Evolutionary conservation across 2,888 invertebrate species (phyloP), one percentile per base, ranked within the genome.

Genomic region (Dynastes tityus): DNA sequence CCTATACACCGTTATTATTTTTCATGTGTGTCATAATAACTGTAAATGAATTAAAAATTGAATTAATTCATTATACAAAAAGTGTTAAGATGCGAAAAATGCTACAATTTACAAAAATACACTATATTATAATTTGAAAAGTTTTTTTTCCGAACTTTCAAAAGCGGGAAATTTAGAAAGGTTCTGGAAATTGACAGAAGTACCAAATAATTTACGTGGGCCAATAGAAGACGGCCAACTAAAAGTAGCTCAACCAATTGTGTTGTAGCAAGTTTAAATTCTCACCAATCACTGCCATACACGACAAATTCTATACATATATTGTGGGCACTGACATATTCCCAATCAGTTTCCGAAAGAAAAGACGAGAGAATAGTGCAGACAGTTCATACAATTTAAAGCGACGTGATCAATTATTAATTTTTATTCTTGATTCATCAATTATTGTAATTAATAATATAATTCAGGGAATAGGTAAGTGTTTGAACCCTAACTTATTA

Each of bases 201-300:
- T 73, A 27, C 61, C 51, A 40, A 68, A 58, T 49, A 70, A 61
- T 76, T 71, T 70, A 93, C 93, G 93, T 94, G 93, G 92, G 92
- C 94, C 94, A 93, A 94, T 93, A 81, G 84, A 67, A 83, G 82
- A 45, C 64, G 86, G 92, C 91, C 93, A 92, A 92, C 92, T 92
- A 89, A 88, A 84, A 88, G 83, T 49, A 86, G 84, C 82, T 85
- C 86, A 86, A 82, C 91, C 91, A 91, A 92, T 92, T 82, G 84
- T 29, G 79, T 80, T 3, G 9, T 80, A 82, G 74, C 85, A 86
- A 91, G 91, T 88, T 88, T 82, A 80, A 79, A 82, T 81, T 82
- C 82, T 79, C 80, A 85, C 92, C 92, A 93, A 93, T 92, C 87
- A 84, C 9, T 84, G 85, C 84, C 70, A 85, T 87, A 89, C 94